A percentile compares a stretch with the other conserved stretches of the same genome.
phyloP scores from a whole-genome alignment of 2,888 invertebrate species.

The Spilosoma lubricipeda region DNA sequence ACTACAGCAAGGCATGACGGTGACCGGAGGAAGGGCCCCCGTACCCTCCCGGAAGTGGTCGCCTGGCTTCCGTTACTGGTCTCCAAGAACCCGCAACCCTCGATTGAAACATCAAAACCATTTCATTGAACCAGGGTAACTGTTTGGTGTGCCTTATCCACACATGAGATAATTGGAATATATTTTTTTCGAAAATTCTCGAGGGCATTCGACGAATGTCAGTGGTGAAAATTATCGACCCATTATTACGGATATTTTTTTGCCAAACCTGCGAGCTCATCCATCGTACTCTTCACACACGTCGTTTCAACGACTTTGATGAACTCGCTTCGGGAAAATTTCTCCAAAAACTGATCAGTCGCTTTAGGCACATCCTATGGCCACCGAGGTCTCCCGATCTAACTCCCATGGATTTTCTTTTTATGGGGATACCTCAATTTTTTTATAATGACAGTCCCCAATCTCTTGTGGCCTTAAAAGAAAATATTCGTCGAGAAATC shows the following conservation, averaged over 20 bases:
- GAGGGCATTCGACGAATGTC: no score
- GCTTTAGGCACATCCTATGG: no score
- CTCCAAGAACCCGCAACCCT: not conserved
- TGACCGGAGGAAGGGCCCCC: no score
- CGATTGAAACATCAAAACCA: no score
- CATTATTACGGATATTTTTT: not conserved
- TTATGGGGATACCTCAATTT: constrained; percentile 6
- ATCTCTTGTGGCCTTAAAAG: not conserved
- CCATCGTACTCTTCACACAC: not conserved
- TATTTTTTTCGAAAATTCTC: constrained; percentile 2
- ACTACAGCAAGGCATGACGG: no score
- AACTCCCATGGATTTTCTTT: no score
- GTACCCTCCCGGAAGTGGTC: no score
- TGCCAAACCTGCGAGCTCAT: not conserved
- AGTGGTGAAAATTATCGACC: no score
- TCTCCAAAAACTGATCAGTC: no score
- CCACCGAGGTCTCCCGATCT: no score
- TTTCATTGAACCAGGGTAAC: no score
- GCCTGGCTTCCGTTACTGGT: no score
- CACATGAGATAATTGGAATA: not conserved
- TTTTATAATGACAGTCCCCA: not conserved
- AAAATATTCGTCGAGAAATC: not conserved
- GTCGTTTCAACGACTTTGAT: not conserved
- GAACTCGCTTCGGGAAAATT: not conserved
- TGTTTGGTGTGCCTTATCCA: constrained; percentile 3